Percentiles rank a stretch among this genome's conserved stretches.
These are phyloP conservation scores for Emydura subglobosa DNA, from an alignment of 2,113 vertebrate species.

Conservation along the genomic window DNA sequence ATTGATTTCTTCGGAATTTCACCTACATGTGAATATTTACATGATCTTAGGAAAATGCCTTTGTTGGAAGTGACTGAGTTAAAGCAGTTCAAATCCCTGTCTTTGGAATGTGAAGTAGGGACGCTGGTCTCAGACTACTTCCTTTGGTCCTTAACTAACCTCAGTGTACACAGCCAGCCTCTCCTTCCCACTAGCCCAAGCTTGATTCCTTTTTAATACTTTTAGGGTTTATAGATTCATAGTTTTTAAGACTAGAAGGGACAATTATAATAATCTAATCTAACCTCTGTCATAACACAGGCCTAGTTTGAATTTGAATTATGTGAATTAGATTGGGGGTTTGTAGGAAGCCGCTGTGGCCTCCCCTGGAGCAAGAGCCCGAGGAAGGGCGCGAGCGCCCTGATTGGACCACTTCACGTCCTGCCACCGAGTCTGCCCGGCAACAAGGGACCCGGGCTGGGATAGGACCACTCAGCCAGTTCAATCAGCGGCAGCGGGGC, in stretches of 20 bases:
- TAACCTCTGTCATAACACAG: not conserved
- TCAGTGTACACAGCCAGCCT: rapidly evolving
- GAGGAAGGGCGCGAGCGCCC: too few species aligned
- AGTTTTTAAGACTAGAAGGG: not conserved
- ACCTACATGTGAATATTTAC: not conserved
- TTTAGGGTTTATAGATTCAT: not conserved
- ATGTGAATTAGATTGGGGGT: too few species aligned
- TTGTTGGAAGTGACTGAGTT: not conserved
- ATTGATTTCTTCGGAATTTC: not conserved
- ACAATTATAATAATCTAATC: not conserved
- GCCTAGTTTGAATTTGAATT: too few species aligned
- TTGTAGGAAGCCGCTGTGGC: too few species aligned
- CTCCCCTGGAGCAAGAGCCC: too few species aligned
- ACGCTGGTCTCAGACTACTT: not conserved
- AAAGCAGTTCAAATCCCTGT: not conserved
- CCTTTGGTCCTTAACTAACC: not conserved
- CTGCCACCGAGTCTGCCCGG: too few species aligned
- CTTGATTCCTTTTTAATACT: not conserved
- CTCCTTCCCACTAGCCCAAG: not conserved
- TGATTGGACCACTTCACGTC: too few species aligned
- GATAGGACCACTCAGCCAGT: too few species aligned
- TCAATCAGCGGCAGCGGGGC: too few species aligned
- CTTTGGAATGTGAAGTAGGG: rapidly evolving
- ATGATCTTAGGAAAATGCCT: not conserved
- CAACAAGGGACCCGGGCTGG: too few species aligned